Conservation (phyloP, 23 tunicate species). For the Oikopleura dioica region DNA sequence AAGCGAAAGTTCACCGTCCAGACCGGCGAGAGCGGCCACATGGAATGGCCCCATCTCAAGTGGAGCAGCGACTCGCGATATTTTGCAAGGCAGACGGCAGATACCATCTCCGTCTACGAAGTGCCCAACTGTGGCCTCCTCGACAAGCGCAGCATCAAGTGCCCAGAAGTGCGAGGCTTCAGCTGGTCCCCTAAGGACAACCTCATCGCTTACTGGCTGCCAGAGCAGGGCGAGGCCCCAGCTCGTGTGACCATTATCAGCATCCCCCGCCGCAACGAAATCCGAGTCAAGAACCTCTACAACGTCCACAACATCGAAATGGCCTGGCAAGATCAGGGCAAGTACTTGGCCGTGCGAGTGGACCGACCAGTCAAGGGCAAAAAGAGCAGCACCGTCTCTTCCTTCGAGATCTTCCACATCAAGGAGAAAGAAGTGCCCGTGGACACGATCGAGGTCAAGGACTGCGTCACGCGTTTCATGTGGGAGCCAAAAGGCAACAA, state of each 20-base stretch:
- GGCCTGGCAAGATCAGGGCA: conserved; percentile 91
- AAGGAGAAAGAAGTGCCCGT: conserved; percentile 85
- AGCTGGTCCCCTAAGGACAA: conserved; percentile 85
- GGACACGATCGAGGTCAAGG: conserved; percentile 81
- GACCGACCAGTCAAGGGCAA: conserved; percentile 78
- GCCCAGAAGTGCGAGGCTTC: conserved; percentile 28
- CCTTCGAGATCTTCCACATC: conserved; percentile 82
- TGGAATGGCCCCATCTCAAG: conserved; percentile 16
- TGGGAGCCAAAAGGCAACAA: conserved; percentile 98
- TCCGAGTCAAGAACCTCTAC: conserved; percentile 81
- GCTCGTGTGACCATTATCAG: conserved; percentile 74
- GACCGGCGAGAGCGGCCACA: neutral
- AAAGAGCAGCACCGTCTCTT: conserved; percentile 58
- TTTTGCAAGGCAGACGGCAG: conserved; percentile 63
- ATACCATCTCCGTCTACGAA: conserved; percentile 64
- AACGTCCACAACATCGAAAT: conserved; percentile 57
- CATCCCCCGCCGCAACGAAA: conserved; percentile 59
- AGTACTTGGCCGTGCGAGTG: conserved; percentile 58
- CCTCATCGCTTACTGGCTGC: conserved; percentile 54
- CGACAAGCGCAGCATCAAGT: conserved; percentile 53
- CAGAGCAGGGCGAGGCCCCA: conserved; percentile 60
- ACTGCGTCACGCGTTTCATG: conserved; percentile 72
- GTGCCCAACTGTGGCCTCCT: conserved; percentile 81
- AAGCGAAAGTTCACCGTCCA: conserved; percentile 8
- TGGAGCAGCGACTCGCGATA: conserved; percentile 73